A percentile compares a stretch with the other conserved stretches of the same genome.
phyloP scores from a whole-genome alignment of 2,888 invertebrate genomes.

The Thymelicus lineola region DNA sequence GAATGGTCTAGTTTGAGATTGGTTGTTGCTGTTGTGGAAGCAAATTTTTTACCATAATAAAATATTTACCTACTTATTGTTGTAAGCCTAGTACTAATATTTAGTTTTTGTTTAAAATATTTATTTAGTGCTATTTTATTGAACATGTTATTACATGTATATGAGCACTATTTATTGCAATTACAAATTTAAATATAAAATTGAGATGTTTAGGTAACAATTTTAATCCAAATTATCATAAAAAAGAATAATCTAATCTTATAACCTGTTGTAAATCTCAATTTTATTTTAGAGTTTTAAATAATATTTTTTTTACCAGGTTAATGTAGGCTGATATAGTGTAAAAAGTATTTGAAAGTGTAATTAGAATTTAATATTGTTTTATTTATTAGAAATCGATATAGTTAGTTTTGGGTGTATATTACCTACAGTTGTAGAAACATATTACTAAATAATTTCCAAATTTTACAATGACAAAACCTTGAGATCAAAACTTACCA shows the following conservation, averaged over 20 bases:
- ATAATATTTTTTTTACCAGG: no score
- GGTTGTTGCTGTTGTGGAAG: neutral
- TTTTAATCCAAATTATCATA: no score
- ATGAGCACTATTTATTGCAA: no score
- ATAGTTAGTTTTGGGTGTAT: neutral
- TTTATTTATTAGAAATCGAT: neutral
- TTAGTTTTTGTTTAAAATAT: neutral
- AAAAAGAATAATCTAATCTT: no score
- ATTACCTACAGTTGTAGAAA: neutral
- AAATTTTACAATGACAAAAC: constrained; percentile 4
- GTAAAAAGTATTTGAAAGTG: no score
- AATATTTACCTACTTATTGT: neutral
- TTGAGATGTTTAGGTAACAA: no score
- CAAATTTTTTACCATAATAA: neutral
- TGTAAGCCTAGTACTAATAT: neutral
- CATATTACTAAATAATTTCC: neutral
- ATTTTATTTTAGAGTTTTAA: no score
- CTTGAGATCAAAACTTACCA: constrained; percentile 14
- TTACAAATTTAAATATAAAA: no score
- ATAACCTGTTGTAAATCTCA: neutral
- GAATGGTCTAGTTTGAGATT: neutral
- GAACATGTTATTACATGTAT: no score
- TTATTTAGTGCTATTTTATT: neutral
- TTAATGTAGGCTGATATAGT: neutral
- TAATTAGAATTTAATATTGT: neutral